Evolutionary conservation across 2,888 invertebrate species (phyloP), one percentile per base, ranked within the genome.

Genomic region (Sialis fuliginosa): DNA sequence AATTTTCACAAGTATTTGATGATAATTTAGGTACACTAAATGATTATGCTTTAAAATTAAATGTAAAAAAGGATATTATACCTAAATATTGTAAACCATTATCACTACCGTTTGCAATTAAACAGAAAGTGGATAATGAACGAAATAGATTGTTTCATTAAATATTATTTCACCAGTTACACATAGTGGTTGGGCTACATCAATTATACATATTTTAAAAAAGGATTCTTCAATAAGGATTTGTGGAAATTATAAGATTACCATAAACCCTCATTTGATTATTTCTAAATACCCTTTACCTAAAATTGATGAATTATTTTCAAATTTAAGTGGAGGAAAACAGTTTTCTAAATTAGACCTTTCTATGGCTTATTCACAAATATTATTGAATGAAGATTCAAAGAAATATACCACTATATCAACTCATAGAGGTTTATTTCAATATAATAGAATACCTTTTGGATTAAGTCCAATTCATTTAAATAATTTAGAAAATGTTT

Each of bases 181-280:
- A n/a, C 7, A 34, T 30, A 10, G 10, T 6, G 39, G 12, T 8
- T 45, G 45, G 45, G 45, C 31, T 12, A 44, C 45, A 35, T 33
- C 47, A 42, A 49, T 49, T 33, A 46, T 49, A 35, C 42, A 42
- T 9, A 45, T 48, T 6, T 12, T 48, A 31, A 50, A 50, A 45
- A 48, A 45, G 37, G 9, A 39, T 37, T 41, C 50, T 43, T n/a
- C 31, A 33, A 33, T 47, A 35, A 42, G 49, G 33, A 49, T 51
- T 33, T 49, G 51, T 44, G 51, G 50, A 8, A 51, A 52, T 44
- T 52, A 49, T 48, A 52, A 52, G 39, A 42, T 52, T 9, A 51
- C 53, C 8, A 6, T 54, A 32, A 54, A 54, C 44, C 47, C 49
- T 31, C 33, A 47, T 42, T 42, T 53, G 33, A 37, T 33, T 7